Evolutionary conservation across 2,797 vertebrate genomes (phyloP), one percentile per base, ranked within the genome.

Genomic region (Spinus olivaceus): DNA sequence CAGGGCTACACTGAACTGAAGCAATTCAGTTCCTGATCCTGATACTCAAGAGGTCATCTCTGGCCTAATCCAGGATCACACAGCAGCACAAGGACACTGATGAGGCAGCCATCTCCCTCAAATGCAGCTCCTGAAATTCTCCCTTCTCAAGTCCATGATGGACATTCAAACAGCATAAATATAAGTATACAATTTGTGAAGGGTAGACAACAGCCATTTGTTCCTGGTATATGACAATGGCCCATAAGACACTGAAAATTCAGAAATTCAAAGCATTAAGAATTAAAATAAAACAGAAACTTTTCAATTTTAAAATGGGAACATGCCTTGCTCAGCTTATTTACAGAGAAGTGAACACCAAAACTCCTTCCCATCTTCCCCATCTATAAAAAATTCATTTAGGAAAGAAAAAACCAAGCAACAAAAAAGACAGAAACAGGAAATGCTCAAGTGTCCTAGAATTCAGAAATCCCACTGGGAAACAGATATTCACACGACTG

Each of bases 1-100:
- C 1, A 1, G 30, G 24, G 11, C 53, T 46, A 44, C 0, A 0
- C 5, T 41, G 39, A 78, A 78, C 5, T 23, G 53, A 78, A 70
- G 23, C 41, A 80, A 50, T 57, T 46, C 10, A 84, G 1, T 32
- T 80, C 77, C 64, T 72, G 27, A 84, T 61, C 27, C 18, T 49
- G 24, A 44, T 32, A 19, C 16, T 25, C 7, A 42, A 54, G 37
- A 82, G 8, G 17, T 51, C 23, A 85, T 27, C 25, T n/a, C 14
- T 47, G 32, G 25, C 28, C 10, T 33, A 41, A 35, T 12, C 24
- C 77, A 80, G 22, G 32, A 60, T 12, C 51, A 69, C 24, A 35
- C 12, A 12, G 44, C 49, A 78, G 33, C 54, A 79, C 5, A 14
- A 72, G n/a, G 44, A 63, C 44, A 32, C 24, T 42, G 32, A 32